Evolutionary conservation across 2,797 vertebrate genomes (phyloP), one percentile per base, ranked within the genome.

Genomic region (Apogon talboti): DNA sequence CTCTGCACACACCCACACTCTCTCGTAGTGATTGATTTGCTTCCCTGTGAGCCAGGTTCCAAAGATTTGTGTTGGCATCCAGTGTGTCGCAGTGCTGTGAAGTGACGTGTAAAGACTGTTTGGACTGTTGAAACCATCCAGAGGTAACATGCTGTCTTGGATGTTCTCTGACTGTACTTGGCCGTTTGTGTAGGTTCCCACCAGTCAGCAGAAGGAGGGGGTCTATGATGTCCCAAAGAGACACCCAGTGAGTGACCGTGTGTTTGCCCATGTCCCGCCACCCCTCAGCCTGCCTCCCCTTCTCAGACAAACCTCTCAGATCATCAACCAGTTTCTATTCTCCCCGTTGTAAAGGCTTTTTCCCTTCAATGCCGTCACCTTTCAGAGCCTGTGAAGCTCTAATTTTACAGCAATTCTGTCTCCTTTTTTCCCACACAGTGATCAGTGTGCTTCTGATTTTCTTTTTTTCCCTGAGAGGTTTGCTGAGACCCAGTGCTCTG

Each of bases 181-280:
- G 92, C 85, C 76, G 53, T 71, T 73, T 82, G 86, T 89, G 88
- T 91, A 99, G 98, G 97, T 99, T 93, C 98, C 98, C 86, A 99
- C 96, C 95, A 99, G 96, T 95, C 98, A 99, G 93, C 97, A 98
- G 96, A 99, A 98, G 91, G 98, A 99, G 94, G 98, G 97, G 92
- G 96, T 99, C 94, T 99, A 99, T 96, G 98, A 99, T 89, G 97
- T 99, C 94, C 98, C 98, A 95, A 99, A 99, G 96, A 96, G 96
- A 94, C 97, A 98, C 95, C 97, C 96, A 95, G 95, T 99, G 97
- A 98, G 97, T 98, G 96, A 96, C 96, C 93, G 87, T 95, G 94
- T 88, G 81, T 86, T 82, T 66, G 77, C 66, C 82, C 12, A 45
- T 83, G 75, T 56, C 78, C 65, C 57, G 42, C 49, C 37, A n/a